Conservation (phyloP, 2,797 vertebrate genomes). For the Galagoides demidoff region DNA sequence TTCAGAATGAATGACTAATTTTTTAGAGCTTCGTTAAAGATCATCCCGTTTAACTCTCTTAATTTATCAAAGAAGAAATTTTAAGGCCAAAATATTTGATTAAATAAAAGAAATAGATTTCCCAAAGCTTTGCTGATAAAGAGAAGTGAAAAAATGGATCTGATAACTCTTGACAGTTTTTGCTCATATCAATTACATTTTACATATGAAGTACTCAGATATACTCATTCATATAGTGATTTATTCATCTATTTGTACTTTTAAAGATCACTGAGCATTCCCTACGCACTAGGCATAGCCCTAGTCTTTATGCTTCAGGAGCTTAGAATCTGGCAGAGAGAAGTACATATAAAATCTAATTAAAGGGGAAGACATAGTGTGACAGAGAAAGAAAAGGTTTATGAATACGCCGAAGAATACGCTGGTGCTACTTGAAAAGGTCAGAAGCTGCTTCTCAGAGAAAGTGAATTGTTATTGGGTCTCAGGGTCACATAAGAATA, state of each 20-base stretch:
- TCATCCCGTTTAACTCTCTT: neutral
- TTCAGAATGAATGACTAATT: neutral
- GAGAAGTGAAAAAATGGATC: neutral
- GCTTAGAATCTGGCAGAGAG: slow-evolving; percentile 6
- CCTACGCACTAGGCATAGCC: neutral
- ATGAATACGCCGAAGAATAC: neutral
- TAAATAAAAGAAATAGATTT: slow-evolving; percentile 34
- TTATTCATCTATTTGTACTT: slow-evolving; percentile 6
- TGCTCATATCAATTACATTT: neutral
- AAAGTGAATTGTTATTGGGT: neutral
- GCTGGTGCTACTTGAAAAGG: neutral
- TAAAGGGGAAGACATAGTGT: neutral
- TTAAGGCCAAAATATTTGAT: slow-evolving; percentile 11
- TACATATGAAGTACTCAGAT: neutral
- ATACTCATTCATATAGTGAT: neutral
- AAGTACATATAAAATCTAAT: slow-evolving; percentile 3
- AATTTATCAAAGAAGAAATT: slow-evolving; percentile 28
- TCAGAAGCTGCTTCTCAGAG: neutral
- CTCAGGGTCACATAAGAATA: neutral
- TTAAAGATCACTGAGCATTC: neutral
- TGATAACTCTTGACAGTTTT: neutral
- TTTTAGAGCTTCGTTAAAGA: neutral
- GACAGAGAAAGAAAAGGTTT: neutral
- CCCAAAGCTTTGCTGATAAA: slow-evolving; percentile 53
- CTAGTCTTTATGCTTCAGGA: neutral